Percentiles rank a stretch among this genome's conserved stretches.
Conservation (phyloP, 2,113 vertebrate species). For the Pristiophorus japonicus region DNA sequence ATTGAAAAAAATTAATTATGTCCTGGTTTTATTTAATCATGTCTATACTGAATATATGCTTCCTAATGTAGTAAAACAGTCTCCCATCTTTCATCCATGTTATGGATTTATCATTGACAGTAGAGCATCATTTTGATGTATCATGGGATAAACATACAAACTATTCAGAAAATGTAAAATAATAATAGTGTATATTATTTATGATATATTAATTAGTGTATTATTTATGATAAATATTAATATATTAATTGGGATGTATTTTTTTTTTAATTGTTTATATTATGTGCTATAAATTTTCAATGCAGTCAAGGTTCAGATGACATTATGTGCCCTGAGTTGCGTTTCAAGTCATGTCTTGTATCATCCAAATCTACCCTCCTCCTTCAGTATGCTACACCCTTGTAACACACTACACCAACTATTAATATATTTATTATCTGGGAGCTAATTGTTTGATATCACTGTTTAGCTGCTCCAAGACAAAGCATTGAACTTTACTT, state of each 20-base stretch:
- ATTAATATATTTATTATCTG: not conserved
- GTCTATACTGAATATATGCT: not conserved
- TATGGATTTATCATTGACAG: not conserved
- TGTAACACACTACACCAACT: not conserved
- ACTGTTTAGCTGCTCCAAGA: conserved; percentile 77
- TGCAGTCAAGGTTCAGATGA: not conserved
- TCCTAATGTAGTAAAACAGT: not conserved
- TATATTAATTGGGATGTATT: not conserved
- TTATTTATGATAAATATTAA: not conserved
- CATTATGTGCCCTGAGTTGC: not conserved
- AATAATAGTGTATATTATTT: not conserved
- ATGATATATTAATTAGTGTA: not conserved
- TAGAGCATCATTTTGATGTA: not conserved
- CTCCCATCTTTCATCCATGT: conserved; percentile 8
- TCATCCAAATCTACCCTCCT: not conserved
- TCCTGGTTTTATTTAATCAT: not conserved
- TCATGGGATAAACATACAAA: not conserved
- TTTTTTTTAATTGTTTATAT: not conserved
- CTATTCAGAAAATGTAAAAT: not conserved
- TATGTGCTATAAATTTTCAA: not conserved
- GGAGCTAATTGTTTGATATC: conserved; percentile 44
- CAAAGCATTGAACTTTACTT: conserved; percentile 97
- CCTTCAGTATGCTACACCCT: no score
- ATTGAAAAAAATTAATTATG: not conserved
- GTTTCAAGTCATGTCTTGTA: not conserved